Evolutionary conservation across 2,113 vertebrate species (phyloP), one percentile per base, ranked within the genome.

Genomic region (Dasyornis broadbenti): DNA sequence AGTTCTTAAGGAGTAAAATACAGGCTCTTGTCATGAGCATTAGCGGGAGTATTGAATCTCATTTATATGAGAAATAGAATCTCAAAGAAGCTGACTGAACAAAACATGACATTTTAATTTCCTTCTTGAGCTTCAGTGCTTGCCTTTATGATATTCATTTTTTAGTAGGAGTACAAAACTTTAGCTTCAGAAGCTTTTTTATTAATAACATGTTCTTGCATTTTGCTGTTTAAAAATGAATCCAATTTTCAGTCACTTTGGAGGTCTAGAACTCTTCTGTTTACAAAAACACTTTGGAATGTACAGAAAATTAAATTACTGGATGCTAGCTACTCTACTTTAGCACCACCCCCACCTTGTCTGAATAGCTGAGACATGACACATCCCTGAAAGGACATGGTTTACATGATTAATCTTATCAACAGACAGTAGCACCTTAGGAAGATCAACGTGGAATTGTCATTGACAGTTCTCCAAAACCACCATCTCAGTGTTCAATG

Each of bases 51-150:
- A n/a, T 21, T 52, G 37, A 50, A 37, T 54, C 90, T 22, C 33
- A 30, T 61, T 95, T 89, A 87, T 27, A 50, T 49, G 30, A 33
- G 56, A 59, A 92, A 94, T 50, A 93, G 52, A 79, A 33, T 56
- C 20, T 56, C 45, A 56, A 63, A 83, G 57, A 82, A 85, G n/a
- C 31, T 91, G 52, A 80, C 52, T 72, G 54, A 90, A 85, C 61
- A 88, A 90, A 96, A 82, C 27, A 52, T 50, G 52, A 79, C 27
- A 79, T 82, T 94, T 85, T 59, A 56, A 90, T 87, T 93, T 95
- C 45, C 19, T 80, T 80, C 49, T 64, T 90, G 30, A 92, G 57
- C 49, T 69, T 22, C 42, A 86, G 44, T 69, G 28, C 9, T 88
- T 4, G 3, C 9, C 31, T 59, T 73, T n/a, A 66, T 56, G 28